phyloP scores from a whole-genome alignment of 2,888 invertebrate genomes.

The Erebia palarica region DNA sequence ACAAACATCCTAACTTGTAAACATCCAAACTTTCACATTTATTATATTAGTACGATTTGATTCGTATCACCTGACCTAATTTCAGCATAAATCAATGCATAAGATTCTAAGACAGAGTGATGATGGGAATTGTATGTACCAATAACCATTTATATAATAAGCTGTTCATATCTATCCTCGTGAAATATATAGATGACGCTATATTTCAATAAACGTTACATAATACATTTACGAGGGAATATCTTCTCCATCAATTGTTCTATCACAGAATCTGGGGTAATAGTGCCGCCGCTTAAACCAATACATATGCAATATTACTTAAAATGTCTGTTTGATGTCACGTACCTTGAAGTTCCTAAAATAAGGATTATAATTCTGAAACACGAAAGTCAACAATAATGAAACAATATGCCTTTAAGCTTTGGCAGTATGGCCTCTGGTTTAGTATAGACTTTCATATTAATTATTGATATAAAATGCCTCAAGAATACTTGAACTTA shows the following conservation, averaged over 20 bases:
- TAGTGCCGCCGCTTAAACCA: too few relatives aligned
- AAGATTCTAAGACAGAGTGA: constrained; percentile 5
- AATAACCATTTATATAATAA: constrained; percentile 8
- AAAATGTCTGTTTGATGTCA: too few relatives aligned
- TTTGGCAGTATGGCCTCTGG: too few relatives aligned
- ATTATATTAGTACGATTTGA: neutral
- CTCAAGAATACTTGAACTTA: too few relatives aligned
- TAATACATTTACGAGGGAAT: neutral
- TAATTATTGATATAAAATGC: too few relatives aligned
- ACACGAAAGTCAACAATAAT: too few relatives aligned
- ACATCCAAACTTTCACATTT: neutral
- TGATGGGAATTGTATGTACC: constrained; percentile 2
- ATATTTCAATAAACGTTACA: neutral
- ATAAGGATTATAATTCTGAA: too few relatives aligned
- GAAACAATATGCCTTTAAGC: too few relatives aligned
- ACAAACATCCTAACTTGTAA: neutral
- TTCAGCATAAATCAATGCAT: constrained; percentile 11
- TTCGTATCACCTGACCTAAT: constrained; percentile 4
- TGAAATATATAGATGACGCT: neutral
- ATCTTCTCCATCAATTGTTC: neutral
- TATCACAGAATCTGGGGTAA: neutral
- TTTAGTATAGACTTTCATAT: too few relatives aligned
- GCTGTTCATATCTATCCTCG: neutral
- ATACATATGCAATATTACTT: too few relatives aligned
- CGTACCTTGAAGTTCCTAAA: too few relatives aligned